phyloP scores from a whole-genome alignment of 2,888 invertebrate genomes.

The Furcula furcula region DNA sequence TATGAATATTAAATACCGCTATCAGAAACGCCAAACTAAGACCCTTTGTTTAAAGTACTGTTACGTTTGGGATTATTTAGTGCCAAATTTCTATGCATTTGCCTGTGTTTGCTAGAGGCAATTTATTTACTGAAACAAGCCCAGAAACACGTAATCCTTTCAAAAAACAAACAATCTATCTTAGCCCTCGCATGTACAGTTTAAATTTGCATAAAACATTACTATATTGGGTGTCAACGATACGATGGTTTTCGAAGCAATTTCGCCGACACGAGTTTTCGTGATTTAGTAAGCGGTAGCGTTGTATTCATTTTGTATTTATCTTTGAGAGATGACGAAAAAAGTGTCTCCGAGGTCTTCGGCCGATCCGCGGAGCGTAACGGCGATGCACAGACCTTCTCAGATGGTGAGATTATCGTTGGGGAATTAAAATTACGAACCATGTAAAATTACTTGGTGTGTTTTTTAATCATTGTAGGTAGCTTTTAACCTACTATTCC shows the following conservation, averaged over 20 bases:
- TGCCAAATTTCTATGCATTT: constrained; percentile 55
- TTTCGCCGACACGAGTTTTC: constrained; percentile 69
- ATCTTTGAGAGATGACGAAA: constrained; percentile 45
- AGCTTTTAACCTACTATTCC: too few relatives aligned
- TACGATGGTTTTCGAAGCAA: constrained; percentile 39
- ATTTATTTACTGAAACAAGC: constrained; percentile 45
- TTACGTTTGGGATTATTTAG: constrained; percentile 23
- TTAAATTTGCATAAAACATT: constrained; percentile 16
- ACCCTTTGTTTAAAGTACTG: constrained; percentile 49
- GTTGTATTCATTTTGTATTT: constrained; percentile 54
- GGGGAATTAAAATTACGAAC: constrained; percentile 27
- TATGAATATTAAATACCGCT: too few relatives aligned
- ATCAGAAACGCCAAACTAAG: constrained; percentile 18
- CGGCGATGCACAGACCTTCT: constrained; percentile 27
- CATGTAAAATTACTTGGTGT: constrained; percentile 11
- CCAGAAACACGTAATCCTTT: constrained; percentile 3
- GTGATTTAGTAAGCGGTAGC: constrained; percentile 59
- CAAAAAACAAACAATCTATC: constrained; percentile 6
- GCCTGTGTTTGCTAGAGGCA: constrained; percentile 52
- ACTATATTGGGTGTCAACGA: constrained; percentile 6
- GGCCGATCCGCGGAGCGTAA: constrained; percentile 49
- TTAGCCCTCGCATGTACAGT: constrained; percentile 22
- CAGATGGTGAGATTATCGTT: constrained; percentile 26
- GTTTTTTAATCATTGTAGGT: constrained; percentile 3
- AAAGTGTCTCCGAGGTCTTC: constrained; percentile 58